Percentiles rank a stretch among this genome's conserved stretches.
phyloP scores from a whole-genome alignment of 2,113 vertebrate genomes.

The Procavia capensis region DNA sequence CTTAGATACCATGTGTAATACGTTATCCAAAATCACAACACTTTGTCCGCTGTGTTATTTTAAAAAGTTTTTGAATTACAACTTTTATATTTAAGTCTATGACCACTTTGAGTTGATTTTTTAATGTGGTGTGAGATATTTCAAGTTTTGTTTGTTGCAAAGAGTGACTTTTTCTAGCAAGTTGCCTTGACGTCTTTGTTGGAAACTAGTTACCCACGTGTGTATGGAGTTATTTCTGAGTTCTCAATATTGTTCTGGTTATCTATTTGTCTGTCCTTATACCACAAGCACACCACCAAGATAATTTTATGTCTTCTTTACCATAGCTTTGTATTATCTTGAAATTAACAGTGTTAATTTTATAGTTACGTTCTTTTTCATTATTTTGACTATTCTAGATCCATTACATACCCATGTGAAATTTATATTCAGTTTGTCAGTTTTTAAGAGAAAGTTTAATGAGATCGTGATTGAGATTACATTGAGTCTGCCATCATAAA shows the following conservation, averaged over 20 bases:
- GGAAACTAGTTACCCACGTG: background rate
- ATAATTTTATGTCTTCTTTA: background rate
- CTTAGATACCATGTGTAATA: background rate
- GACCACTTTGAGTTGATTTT: no score
- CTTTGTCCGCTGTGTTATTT: background rate
- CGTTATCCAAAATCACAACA: background rate
- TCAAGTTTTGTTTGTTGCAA: background rate
- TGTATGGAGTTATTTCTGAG: background rate
- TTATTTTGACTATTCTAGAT: background rate
- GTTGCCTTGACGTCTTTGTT: accelerated
- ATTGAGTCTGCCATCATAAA: background rate
- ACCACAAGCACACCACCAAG: background rate
- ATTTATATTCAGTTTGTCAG: background rate
- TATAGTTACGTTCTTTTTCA: background rate
- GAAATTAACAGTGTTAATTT: background rate
- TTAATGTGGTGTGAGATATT: background rate
- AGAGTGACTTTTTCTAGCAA: background rate
- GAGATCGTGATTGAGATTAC: background rate
- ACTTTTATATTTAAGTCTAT: background rate
- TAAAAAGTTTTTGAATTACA: background rate
- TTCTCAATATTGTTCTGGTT: background rate
- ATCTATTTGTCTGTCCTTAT: background rate
- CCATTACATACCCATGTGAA: background rate
- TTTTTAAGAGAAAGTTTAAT: background rate
- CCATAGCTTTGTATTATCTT: background rate